Evolutionary conservation across 1,140 invertebrate genomes (phyloP).

Genomic region (Ladona fulva): DNA sequence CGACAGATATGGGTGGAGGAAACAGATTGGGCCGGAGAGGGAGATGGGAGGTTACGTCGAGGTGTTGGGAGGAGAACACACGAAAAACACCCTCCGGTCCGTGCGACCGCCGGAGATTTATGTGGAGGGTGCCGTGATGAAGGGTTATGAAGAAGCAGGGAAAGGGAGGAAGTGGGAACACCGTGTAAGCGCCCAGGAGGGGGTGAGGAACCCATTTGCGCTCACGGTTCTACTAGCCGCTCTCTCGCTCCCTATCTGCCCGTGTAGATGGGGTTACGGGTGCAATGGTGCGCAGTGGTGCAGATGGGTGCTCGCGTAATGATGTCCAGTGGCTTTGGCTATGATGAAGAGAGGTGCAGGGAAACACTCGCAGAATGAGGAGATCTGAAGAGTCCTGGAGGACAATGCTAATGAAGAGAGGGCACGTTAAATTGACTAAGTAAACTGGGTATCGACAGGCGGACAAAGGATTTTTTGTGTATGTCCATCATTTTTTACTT

Average conservation of each 20-base stretch:
- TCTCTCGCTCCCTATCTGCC: neutral
- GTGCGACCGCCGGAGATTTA: neutral
- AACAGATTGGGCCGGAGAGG: neutral
- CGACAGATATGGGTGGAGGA: neutral
- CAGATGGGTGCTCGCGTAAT: neutral
- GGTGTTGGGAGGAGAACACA: neutral
- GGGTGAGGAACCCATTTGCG: neutral
- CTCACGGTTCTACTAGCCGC: neutral
- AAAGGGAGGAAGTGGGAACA: neutral
- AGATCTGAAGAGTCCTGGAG: too few species aligned
- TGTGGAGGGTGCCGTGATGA: neutral
- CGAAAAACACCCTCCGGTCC: neutral
- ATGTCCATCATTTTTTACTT: too few species aligned
- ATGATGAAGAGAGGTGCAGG: neutral
- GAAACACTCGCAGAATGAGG: too few species aligned
- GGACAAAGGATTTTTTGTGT: too few species aligned
- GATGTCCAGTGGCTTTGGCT: neutral
- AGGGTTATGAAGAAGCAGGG: neutral
- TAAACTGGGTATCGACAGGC: too few species aligned
- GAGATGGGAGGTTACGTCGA: neutral
- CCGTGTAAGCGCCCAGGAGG: neutral
- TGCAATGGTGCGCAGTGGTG: neutral
- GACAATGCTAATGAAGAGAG: too few species aligned
- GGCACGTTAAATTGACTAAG: too few species aligned
- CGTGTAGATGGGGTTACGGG: conserved; percentile 1